Percentiles rank a stretch among this genome's conserved stretches.
phyloP scores from a whole-genome alignment of 2,113 vertebrate genomes.

The Brienomyrus longianalis region DNA sequence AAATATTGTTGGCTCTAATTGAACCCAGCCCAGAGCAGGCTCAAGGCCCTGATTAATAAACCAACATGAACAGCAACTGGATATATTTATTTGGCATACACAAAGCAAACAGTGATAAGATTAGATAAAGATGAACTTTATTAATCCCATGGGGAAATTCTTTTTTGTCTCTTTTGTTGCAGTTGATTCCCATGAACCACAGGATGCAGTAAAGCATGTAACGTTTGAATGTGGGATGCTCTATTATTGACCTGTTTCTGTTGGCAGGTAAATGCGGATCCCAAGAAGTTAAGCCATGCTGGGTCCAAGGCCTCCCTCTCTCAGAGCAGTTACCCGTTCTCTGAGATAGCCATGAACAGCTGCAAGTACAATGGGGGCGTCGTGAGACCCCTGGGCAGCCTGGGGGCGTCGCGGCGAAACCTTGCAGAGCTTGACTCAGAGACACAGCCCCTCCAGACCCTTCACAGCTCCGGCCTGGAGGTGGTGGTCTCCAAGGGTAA shows the following conservation, averaged over 20 bases:
- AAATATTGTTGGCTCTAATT: background rate
- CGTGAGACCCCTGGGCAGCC: constrained; percentile 70
- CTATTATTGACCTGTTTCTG: constrained; percentile 17
- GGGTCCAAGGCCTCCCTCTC: constrained; percentile 64
- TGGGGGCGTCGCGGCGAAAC: constrained; percentile 62
- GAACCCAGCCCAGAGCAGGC: background rate
- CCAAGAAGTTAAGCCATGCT: constrained; percentile 74
- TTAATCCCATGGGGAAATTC: background rate
- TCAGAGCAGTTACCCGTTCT: constrained; percentile 62
- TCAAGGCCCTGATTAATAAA: background rate
- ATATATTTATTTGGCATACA: background rate
- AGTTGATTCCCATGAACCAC: background rate
- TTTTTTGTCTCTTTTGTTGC: background rate
- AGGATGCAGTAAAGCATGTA: background rate
- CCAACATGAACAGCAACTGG: background rate
- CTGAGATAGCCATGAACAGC: constrained; percentile 86
- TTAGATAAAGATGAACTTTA: background rate
- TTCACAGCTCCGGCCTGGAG: constrained; percentile 67
- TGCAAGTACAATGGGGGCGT: constrained; percentile 80
- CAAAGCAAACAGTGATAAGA: background rate
- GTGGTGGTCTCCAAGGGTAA: constrained; percentile 74
- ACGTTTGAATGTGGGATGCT: background rate
- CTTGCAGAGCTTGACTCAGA: constrained; percentile 69
- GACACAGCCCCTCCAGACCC: constrained; percentile 64
- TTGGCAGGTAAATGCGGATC: constrained; percentile 59